Base-by-base conservation (phyloP, 2,888 invertebrate genomes). In the Drosophila kanekoi region DNA sequence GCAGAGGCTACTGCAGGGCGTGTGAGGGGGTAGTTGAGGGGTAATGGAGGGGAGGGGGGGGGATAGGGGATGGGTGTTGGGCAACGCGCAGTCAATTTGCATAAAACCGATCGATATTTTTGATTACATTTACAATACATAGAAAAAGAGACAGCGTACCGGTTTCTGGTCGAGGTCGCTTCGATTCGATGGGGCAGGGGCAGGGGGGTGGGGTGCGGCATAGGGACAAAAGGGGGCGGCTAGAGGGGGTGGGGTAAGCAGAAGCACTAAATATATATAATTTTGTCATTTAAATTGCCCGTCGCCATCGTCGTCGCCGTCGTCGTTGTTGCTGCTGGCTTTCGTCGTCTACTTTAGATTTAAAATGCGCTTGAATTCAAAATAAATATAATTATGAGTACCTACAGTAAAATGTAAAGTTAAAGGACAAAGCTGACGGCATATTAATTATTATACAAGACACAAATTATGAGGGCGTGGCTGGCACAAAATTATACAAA, bases 31-130 rank as follows among this genome's bases (percentile, higher is more conserved):
- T 3, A 10, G n/a, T 18, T 18, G 18, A 18, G 44, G n/a, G 4
- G n/a, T n/a, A n/a, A n/a, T n/a, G n/a, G 43, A 8, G 9, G 4
- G 23, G 59, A 51, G 4, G 23, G 59, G 52, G 16, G 18, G 4
- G 0, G 35, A 20, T 2, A n/a, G 44, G 59, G 62, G 49, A 57
- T 59, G 72, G 69, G 75, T 69, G 64, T 60, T 60, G 64, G 67
- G 52, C 63, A 60, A 78, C 79, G 78, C 87, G 83, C 89, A 90
- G 89, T 91, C 90, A 91, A 91, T 91, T 91, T 91, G 91, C 90
- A 91, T 91, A 91, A 91, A 91, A 84, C 90, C 91, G 90, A 91
- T 91, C 91, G 91, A 91, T 91, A 91, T 89, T 91, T 90, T 84
- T 89, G 83, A 81, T 78, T 73, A 77, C 83, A 83, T 79, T 81